Conservation (phyloP, 1,140 invertebrate genomes). For the Drosophila virilis region DNA sequence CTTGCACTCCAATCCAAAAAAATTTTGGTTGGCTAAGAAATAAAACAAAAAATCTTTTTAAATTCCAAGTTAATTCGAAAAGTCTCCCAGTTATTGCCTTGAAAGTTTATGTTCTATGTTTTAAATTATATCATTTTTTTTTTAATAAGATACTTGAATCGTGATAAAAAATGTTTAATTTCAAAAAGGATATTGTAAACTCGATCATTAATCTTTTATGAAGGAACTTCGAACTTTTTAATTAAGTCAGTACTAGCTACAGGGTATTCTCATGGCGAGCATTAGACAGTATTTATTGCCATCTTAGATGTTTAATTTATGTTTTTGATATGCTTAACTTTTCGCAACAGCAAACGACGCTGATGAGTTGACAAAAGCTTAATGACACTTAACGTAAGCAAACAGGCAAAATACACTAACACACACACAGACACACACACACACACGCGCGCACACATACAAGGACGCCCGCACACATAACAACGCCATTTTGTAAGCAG, state of each 20-base stretch:
- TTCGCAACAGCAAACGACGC: constrained; percentile 31
- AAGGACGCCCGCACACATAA: background rate
- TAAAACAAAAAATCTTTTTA: too few relatives aligned
- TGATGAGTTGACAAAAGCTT: constrained; percentile 67
- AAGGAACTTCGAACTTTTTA: background rate
- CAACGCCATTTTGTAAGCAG: constrained; percentile 45
- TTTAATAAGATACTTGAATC: too few relatives aligned
- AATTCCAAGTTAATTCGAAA: too few relatives aligned
- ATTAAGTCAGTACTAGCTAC: background rate
- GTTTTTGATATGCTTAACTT: constrained; percentile 55
- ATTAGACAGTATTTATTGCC: background rate
- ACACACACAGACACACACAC: constrained; percentile 6
- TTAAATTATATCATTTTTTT: background rate
- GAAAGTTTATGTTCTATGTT: background rate
- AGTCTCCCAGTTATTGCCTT: too few relatives aligned
- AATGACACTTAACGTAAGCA: constrained; percentile 65
- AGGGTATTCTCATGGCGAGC: constrained; percentile 3
- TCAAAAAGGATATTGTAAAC: too few relatives aligned
- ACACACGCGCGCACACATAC: constrained; percentile 3
- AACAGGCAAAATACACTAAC: constrained; percentile 19
- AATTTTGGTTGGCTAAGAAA: too few relatives aligned
- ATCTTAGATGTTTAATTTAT: constrained; percentile 41
- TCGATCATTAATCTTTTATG: too few relatives aligned
- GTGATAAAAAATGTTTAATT: too few relatives aligned
- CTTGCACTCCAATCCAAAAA: too few relatives aligned